These are phyloP conservation scores for Iphiclides podalirius DNA, from an alignment of 2,888 invertebrate species.

Conservation along the genomic window DNA sequence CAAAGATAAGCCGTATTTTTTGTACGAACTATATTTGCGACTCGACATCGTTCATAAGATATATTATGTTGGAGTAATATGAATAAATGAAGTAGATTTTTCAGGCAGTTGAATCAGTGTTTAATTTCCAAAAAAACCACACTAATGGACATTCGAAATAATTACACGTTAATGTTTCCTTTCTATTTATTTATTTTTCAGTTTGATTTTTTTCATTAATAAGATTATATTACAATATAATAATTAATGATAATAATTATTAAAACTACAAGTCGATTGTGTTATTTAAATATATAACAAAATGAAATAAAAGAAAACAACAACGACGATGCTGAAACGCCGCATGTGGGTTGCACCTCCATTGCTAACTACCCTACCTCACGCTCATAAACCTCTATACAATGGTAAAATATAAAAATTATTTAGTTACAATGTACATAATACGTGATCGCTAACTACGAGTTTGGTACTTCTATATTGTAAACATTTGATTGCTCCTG, in stretches of 20 bases:
- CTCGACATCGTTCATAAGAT: constrained; percentile 6
- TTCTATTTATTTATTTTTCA: constrained; percentile 77
- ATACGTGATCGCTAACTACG: constrained; percentile 76
- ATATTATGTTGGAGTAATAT: constrained; percentile 36
- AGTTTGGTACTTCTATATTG: constrained; percentile 78
- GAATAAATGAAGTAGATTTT: constrained; percentile 43
- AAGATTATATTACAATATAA: constrained; percentile 80
- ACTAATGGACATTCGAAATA: constrained; percentile 17
- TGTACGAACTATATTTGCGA: constrained; percentile 11
- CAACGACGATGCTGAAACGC: constrained; percentile 56
- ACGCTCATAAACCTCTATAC: constrained; percentile 74
- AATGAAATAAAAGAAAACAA: constrained; percentile 68
- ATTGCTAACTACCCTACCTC: constrained; percentile 67
- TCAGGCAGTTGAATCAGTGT: constrained; percentile 36
- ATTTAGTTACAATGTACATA: constrained; percentile 78
- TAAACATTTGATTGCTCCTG: constrained; percentile 50
- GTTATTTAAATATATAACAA: constrained; percentile 80
- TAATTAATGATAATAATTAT: constrained; percentile 79
- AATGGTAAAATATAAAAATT: constrained; percentile 78
- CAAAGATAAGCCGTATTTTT: constrained; percentile 4
- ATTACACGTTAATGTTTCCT: constrained; percentile 40
- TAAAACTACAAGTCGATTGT: constrained; percentile 78
- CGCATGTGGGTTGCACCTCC: constrained; percentile 44
- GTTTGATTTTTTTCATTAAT: constrained; percentile 78
- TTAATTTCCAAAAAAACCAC: constrained; percentile 29